phyloP scores from a whole-genome alignment of 2,113 vertebrate species.

The Semnopithecus entellus region DNA sequence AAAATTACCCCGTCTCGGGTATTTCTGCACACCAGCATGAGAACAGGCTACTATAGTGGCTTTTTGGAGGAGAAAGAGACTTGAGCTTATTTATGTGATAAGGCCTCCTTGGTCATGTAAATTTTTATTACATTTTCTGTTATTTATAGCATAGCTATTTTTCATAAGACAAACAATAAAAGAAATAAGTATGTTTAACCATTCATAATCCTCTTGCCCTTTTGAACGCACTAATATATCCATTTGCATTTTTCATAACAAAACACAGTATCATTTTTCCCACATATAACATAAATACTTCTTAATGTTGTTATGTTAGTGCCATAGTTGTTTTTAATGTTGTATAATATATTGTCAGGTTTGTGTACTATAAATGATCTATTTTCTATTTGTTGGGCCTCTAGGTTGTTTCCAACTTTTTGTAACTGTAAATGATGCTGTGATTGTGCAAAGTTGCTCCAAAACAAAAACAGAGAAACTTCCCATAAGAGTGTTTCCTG shows the following conservation, averaged over 20 bases:
- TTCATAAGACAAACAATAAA: not conserved
- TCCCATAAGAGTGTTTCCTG: not conserved
- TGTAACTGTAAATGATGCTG: constrained; percentile 51
- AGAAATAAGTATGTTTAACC: not conserved
- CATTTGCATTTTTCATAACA: constrained; percentile 30
- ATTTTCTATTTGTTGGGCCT: constrained; percentile 40
- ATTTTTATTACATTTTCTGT: constrained; percentile 10
- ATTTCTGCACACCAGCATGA: too few species aligned
- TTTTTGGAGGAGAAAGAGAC: not conserved
- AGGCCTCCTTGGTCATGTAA: not conserved
- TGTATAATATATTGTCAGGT: constrained; percentile 11
- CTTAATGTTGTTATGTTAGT: not conserved
- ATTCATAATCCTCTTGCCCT: not conserved
- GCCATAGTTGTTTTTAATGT: not conserved
- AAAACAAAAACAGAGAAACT: constrained; percentile 43
- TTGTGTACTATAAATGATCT: not conserved
- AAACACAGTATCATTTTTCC: not conserved
- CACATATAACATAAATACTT: not conserved
- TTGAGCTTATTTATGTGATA: not conserved
- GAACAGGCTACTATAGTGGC: too few species aligned
- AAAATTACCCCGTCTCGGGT: too few species aligned
- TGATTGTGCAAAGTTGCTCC: not conserved
- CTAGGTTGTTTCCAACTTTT: constrained; percentile 64
- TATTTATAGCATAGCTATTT: constrained; percentile 7
- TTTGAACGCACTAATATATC: not conserved